A percentile compares a stretch with the other conserved stretches of the same genome.
Conservation (phyloP, 2,888 invertebrate genomes). For the Epinotia ramella region DNA sequence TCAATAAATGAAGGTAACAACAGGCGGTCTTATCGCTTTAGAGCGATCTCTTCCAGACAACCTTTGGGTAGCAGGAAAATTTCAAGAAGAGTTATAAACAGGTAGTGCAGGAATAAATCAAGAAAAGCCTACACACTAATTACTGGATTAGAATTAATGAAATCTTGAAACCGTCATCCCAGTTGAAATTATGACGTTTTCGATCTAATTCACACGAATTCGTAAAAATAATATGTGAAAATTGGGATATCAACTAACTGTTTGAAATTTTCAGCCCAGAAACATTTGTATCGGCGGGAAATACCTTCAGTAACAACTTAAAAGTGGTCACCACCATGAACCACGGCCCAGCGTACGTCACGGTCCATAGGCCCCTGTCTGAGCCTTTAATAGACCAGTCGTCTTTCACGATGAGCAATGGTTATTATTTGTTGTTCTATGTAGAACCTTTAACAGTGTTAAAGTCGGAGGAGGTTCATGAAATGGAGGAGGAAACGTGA, state of each 20-base stretch:
- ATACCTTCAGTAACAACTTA: constrained; percentile 21
- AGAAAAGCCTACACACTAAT: too few species aligned
- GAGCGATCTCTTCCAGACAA: too few species aligned
- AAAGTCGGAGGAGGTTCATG: constrained; percentile 41
- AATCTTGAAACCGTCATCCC: not conserved
- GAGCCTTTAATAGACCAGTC: constrained; percentile 20
- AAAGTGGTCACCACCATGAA: constrained; percentile 17
- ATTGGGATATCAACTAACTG: not conserved
- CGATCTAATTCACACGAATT: too few species aligned
- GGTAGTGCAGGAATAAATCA: too few species aligned
- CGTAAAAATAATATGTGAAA: too few species aligned
- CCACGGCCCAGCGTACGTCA: constrained; percentile 21
- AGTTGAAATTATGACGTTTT: too few species aligned
- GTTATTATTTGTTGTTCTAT: constrained; percentile 21
- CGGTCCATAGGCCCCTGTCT: constrained; percentile 14
- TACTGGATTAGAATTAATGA: too few species aligned
- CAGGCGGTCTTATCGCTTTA: too few species aligned
- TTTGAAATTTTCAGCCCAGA: constrained; percentile 13
- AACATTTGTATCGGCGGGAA: constrained; percentile 9
- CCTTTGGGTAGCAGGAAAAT: too few species aligned
- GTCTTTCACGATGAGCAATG: constrained; percentile 22
- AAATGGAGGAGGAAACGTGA: constrained; percentile 35
- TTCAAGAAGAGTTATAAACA: too few species aligned
- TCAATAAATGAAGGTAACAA: too few species aligned
- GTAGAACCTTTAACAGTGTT: constrained; percentile 6